Conservation (phyloP, 2,888 invertebrate species). For the Agrotis ipsilon region DNA sequence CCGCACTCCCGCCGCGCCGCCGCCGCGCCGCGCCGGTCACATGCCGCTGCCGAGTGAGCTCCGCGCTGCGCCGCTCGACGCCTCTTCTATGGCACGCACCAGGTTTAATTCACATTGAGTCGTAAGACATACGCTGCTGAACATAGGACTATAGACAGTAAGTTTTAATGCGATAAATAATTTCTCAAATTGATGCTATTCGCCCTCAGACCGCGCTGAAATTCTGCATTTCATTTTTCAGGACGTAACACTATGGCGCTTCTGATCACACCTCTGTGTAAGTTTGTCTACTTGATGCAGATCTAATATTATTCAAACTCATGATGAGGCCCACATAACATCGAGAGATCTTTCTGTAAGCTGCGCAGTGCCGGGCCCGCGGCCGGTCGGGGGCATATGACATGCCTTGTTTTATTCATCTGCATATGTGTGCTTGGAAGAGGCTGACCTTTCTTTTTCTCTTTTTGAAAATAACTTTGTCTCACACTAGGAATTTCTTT, state of each 20-base stretch:
- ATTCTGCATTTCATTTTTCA: background rate
- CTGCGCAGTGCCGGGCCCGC: too few species aligned
- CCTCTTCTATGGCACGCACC: background rate
- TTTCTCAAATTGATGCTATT: background rate
- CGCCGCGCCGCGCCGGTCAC: background rate
- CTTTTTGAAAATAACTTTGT: too few species aligned
- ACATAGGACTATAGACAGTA: too few species aligned
- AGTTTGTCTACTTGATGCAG: slow-evolving; percentile 1
- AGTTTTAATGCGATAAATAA: background rate
- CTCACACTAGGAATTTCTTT: too few species aligned
- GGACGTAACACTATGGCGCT: background rate
- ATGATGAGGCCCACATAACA: background rate
- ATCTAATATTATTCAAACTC: background rate
- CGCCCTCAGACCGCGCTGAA: too few species aligned
- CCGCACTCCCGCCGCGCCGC: background rate
- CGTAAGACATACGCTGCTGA: too few species aligned
- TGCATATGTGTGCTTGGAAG: too few species aligned
- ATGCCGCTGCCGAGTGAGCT: background rate
- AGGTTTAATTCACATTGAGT: background rate
- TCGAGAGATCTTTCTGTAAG: too few species aligned
- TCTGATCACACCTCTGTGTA: slow-evolving; percentile 10
- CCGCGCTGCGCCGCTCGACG: background rate
- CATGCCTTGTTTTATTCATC: too few species aligned
- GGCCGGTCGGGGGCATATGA: too few species aligned
- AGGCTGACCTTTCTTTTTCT: too few species aligned